These are phyloP conservation scores for Dryomyza anilis DNA, from an alignment of 2,888 invertebrate species.

Conservation along the genomic window DNA sequence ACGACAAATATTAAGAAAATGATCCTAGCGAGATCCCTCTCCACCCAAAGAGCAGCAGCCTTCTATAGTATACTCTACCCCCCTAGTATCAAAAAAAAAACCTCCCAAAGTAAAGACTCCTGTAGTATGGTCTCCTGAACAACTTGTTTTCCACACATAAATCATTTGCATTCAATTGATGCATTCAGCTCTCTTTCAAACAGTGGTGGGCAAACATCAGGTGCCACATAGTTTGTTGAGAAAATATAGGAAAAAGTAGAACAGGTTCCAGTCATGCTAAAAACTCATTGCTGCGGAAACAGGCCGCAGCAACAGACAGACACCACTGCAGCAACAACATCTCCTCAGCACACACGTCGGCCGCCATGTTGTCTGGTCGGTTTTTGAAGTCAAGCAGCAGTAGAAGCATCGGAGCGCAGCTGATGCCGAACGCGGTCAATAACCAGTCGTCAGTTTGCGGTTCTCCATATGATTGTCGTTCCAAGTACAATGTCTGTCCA, in stretches of 20 bases:
- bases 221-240: no score
- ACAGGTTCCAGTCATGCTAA: no score
- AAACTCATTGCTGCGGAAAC: no score
- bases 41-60: no score
- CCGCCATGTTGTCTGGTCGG: constrained; percentile 20
- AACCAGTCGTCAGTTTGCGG: not conserved
- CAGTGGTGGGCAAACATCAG: constrained; percentile 2
- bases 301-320: no score
- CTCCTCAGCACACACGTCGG: not conserved
- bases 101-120: not conserved
- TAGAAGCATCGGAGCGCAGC: not conserved
- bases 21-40: no score
- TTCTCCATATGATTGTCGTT: not conserved
- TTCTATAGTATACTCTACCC: no score
- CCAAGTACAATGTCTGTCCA: not conserved
- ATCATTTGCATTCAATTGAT: constrained; percentile 11
- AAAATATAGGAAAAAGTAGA: no score
- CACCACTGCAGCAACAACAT: no score
- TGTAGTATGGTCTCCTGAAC: not conserved
- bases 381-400: not conserved
- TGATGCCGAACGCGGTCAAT: constrained; percentile 8
- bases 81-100: no score
- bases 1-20: not conserved
- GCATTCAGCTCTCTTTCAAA: not conserved
- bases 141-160: not conserved